These are phyloP conservation scores for Megalopta genalis DNA, from an alignment of 1,140 invertebrate genomes.

Conservation along the genomic window DNA sequence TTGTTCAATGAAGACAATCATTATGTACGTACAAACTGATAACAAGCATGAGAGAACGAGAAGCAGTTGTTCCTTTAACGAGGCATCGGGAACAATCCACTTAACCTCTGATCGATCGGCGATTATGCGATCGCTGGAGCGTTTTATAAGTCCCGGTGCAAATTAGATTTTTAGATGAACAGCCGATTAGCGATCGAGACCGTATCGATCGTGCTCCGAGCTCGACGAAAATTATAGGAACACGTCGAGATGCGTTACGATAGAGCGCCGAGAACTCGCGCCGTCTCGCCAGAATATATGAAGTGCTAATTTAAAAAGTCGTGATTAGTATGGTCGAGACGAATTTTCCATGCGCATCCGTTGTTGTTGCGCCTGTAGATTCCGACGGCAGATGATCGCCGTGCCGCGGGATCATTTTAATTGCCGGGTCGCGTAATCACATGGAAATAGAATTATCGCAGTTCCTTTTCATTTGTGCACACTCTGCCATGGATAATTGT, in stretches of 20 bases:
- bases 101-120: conserved; percentile 38
- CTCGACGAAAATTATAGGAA: conserved; percentile 19
- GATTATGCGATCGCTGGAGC: conserved; percentile 21
- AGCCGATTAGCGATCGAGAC: neutral
- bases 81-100: neutral
- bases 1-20: conserved; percentile 15
- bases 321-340: conserved; percentile 25
- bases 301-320: conserved; percentile 31
- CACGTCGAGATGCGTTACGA: conserved; percentile 4
- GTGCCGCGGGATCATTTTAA: conserved; percentile 18
- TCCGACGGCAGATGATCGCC: neutral
- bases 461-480: neutral
- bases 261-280: neutral
- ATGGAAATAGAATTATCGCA: conserved; percentile 38
- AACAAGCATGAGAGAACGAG: neutral
- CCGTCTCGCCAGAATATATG: conserved; percentile 1
- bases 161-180: conserved; percentile 17
- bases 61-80: conserved; percentile 4
- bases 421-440: neutral
- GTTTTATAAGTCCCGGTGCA: conserved; percentile 17
- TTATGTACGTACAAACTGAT: neutral
- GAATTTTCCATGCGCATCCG: neutral
- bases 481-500: conserved; percentile 15
- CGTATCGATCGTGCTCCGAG: neutral
- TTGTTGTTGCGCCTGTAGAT: neutral